phyloP scores from a whole-genome alignment of 2,797 vertebrate species.

The Poeciliopsis paucimaculata region DNA sequence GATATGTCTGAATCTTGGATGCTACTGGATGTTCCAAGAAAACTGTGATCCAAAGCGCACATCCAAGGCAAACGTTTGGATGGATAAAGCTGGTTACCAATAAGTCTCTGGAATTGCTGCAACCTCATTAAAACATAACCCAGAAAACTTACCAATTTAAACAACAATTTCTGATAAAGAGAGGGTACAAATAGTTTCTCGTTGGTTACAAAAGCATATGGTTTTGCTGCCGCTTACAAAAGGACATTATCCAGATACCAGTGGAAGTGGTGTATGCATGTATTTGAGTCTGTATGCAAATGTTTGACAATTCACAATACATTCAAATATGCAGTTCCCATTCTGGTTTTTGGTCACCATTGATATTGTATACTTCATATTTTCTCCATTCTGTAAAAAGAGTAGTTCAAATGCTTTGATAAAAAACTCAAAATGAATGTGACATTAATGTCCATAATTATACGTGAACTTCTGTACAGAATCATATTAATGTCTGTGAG shows the following conservation, averaged over 20 bases:
- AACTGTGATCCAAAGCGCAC: not conserved
- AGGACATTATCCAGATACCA: not conserved
- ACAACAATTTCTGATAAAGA: not conserved
- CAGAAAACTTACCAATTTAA: not conserved
- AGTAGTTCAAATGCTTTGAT: not conserved
- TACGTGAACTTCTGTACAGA: too few species aligned
- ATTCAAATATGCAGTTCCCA: not conserved
- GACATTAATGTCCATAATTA: not conserved
- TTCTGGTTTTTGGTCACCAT: not conserved
- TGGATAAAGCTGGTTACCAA: not conserved
- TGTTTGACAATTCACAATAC: not conserved
- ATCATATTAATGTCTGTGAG: slow-evolving; percentile 13
- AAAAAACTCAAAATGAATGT: not conserved
- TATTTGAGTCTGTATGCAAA: not conserved
- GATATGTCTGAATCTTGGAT: not conserved
- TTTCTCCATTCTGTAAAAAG: not conserved
- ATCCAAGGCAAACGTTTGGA: not conserved
- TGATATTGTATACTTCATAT: not conserved
- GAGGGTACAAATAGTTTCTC: not conserved
- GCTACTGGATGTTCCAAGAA: not conserved
- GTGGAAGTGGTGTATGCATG: not conserved
- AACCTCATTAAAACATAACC: not conserved
- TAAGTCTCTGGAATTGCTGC: not conserved
- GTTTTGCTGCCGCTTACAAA: not conserved
- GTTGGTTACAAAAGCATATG: not conserved